Conservation (phyloP, 23 tunicate genomes). For the Aplidium turbinatum region DNA sequence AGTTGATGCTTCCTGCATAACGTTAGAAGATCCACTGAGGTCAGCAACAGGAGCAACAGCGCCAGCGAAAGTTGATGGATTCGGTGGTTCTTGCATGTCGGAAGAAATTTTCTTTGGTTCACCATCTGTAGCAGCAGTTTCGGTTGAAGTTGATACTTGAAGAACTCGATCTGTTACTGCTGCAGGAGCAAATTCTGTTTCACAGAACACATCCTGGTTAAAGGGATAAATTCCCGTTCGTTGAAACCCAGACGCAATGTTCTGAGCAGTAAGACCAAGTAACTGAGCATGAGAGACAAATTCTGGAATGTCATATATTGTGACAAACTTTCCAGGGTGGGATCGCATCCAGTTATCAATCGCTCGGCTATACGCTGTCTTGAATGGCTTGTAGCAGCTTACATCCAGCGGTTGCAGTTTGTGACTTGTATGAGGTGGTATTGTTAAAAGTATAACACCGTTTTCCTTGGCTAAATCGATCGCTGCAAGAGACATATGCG, state of each 20-base stretch:
- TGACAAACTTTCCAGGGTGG: constrained; percentile 5
- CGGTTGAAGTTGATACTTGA: no score
- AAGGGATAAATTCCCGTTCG: neutral
- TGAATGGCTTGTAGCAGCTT: neutral
- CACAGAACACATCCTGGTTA: neutral
- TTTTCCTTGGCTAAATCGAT: constrained; percentile 10
- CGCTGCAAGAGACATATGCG: constrained; percentile 8
- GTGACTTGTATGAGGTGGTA: constrained; percentile 27
- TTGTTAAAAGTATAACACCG: constrained; percentile 33
- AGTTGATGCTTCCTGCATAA: no score
- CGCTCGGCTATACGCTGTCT: constrained; percentile 11
- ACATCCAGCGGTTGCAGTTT: constrained; percentile 34
- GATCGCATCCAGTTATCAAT: constrained; percentile 20
- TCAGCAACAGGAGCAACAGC: no score
- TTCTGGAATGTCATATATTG: constrained; percentile 17
- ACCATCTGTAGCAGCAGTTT: no score
- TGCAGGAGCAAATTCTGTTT: neutral
- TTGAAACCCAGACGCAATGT: constrained; percentile 4
- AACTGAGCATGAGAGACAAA: neutral
- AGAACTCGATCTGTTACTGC: constrained; percentile 4
- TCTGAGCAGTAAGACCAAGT: neutral
- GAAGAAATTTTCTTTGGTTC: no score
- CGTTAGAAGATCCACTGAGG: no score
- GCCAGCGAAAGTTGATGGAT: no score
- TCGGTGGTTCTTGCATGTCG: no score